Evolutionary conservation across 2,797 vertebrate genomes (phyloP), one percentile per base, ranked within the genome.

Genomic region (Halcyon chelicuti): DNA sequence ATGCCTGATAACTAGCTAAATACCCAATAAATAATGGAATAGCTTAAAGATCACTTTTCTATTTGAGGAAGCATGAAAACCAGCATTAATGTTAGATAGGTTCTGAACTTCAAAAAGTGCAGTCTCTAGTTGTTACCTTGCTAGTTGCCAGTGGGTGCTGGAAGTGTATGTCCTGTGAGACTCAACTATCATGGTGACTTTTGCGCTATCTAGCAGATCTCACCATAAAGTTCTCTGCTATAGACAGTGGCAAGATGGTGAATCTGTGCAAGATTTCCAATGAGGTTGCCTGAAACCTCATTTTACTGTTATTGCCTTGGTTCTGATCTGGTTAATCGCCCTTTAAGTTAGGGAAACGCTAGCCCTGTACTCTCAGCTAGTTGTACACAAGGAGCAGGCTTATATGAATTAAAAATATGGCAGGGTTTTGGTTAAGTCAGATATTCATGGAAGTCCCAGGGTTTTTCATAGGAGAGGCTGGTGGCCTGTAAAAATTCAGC

Each of bases 391-490:
- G 49, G 39, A 90, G 17, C 7, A 39, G 49, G 14, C 62, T 95
- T 90, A 28, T 84, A 71, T 44, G n/a, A 75, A 81, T 67, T 57
- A 51, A 31, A 96, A 91, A 16, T 39, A 22, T 66, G 79, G 9
- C 26, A 90, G 62, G 52, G 57, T 85, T 95, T 95, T 91, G 73
- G 87, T 81, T 85, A 95, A 97, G 67, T 74, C 62, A 96, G 78
- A 65, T 67, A 55, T 46, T 90, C 23, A 37, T 68, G 17, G 51
- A 94, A 88, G 26, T 42, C 58, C 92, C 17, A 28, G 16, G 1
- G 13, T 0, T 25, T 93, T 94, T 93, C 58, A 22, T 58, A 68
- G 26, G 74, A 22, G 79, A 54, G 93, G 57, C 67, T 90, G 47
- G 39, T 95, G 51, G n/a, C 14, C 25, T 93, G 35, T 91, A 58